Base-by-base conservation (phyloP, 2,113 vertebrate species). In the Perca fluviatilis region DNA sequence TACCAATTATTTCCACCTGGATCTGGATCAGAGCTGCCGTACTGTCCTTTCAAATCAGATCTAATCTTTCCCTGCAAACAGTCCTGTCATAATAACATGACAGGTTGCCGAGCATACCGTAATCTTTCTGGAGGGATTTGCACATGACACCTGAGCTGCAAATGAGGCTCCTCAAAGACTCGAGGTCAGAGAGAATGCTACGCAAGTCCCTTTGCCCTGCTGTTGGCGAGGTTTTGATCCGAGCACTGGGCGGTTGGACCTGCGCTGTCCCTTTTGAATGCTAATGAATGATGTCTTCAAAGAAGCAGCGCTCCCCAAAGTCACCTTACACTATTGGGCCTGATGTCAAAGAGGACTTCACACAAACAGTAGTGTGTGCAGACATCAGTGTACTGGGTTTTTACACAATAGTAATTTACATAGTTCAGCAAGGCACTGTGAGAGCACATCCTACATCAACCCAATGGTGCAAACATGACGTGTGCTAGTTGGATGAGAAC, bases 231-330 rank as follows among this genome's bases (percentile, higher is more conserved):
- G 80, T 88, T 92, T 83, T 92, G 83, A 94, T 90, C 86, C 23
- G 12, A 84, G 73, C 60, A 49, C 64, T 70, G 69, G 67, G 71
- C 21, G 57, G 66, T 33, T 33, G 74, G 67, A 62, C 74, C 1
- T 14, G 50, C 40, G 56, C 67, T 19, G 54, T 84, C 72, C 77
- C 57, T 86, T 79, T 77, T 79, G 86, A 93, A 94, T 94, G 81
- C 82, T 89, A 92, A 94, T 92, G 74, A 78, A 43, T 25, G 79
- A 77, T 40, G 71, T 49, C 82, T 90, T 92, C 81, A 93, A 90
- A 93, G 86, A 80, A 43, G 0, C 23, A 53, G n/a, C 16, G n/a
- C 43, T 80, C 58, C 74, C 33, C 57, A 79, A 86, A 89, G 85
- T 90, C 86, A 91, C 88, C 86, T 90, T 83, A 90, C 50, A 58